Evolutionary conservation across 2,888 invertebrate genomes (phyloP), one percentile per base, ranked within the genome.

Genomic region (Labia minor): DNA sequence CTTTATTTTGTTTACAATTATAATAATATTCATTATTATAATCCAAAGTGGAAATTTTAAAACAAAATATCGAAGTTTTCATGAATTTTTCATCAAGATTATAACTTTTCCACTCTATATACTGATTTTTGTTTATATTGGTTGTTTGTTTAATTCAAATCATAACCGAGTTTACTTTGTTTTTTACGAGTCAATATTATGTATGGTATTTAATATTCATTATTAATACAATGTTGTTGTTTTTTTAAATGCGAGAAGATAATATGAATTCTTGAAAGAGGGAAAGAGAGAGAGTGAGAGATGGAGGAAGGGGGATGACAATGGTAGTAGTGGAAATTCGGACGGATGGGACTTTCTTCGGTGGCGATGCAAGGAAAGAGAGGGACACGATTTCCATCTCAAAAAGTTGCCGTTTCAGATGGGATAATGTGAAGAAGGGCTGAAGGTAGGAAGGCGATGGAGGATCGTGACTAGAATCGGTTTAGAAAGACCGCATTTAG

Each of bases 331-430:
- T 49, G 49, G 49, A 11, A 49, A 49, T 8, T 49, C 49, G 49
- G 49, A 49, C 49, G 49, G 49, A 49, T 49, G 49, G 49, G 49
- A 49, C 49, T 49, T 49, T 49, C 49, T 49, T 49, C 49, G 4
- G 49, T n/a, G 49, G 4, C n/a, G 49, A 8, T 49, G 49, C 8
- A 49, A 14, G 49, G 49, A 49, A 16, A 49, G 14, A 14, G 49
- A n/a, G 16, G 49, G 16, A 49, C 49, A 49, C 49, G 49, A 49
- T 49, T 49, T 49, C 49, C 49, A 49, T 49, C 49, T 49, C 49
- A 49, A 49, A 49, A 49, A 49, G 49, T 49, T 49, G 49, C 49
- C 49, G 49, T 49, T 49, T 49, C 49, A 49, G 49, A 49, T 49
- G 49, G 49, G 49, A 49, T 49, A 49, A 49, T 49, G 49, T 16